These are phyloP conservation scores for Callimico goeldii DNA, from an alignment of 2,797 vertebrate species.

Conservation along the genomic window DNA sequence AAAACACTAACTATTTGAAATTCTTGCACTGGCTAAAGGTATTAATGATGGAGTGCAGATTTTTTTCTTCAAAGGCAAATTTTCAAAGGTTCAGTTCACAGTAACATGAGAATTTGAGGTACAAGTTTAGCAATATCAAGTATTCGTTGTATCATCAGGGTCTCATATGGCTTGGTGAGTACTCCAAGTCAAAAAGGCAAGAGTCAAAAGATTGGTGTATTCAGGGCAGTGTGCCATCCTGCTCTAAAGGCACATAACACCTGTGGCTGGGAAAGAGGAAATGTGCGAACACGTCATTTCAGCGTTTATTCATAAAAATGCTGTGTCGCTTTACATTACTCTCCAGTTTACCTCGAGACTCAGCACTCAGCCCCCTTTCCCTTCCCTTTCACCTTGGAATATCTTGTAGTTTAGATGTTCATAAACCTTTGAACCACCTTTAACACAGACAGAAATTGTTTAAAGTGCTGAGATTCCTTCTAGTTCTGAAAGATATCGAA, in stretches of 20 bases:
- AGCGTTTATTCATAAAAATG: background rate
- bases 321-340: background rate
- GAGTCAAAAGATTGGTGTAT: background rate
- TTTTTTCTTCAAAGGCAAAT: background rate
- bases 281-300: background rate
- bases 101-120: background rate
- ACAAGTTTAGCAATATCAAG: background rate
- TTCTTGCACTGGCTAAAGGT: background rate
- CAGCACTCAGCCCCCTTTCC: fast-evolving
- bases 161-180: background rate
- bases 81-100: background rate
- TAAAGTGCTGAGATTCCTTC: background rate
- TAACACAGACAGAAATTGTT: background rate
- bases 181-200: background rate
- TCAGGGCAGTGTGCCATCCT: background rate
- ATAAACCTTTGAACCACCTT: background rate
- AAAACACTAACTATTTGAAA: background rate
- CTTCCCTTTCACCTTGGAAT: background rate
- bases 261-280: background rate
- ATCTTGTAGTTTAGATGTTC: background rate
- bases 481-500: background rate
- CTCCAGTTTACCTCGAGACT: background rate
- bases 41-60: background rate
- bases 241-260: background rate
- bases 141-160: background rate